Conservation (phyloP, 2,888 invertebrate species). For the Petrophora chlorosata region DNA sequence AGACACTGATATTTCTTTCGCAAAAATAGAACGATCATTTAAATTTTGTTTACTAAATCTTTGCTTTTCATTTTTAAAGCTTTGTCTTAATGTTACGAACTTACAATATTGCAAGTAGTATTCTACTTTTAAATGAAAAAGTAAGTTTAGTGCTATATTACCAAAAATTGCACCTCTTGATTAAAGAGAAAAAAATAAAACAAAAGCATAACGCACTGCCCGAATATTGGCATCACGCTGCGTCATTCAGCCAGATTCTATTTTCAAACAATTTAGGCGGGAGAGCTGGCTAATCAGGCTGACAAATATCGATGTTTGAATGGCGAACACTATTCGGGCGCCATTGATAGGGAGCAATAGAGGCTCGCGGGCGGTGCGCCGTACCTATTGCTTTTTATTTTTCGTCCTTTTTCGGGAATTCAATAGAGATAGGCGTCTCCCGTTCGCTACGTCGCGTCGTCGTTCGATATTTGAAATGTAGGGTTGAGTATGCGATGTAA, state of each 20-base stretch:
- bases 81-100: too few relatives aligned
- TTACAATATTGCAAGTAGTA: too few relatives aligned
- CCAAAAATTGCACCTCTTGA: slow-evolving; percentile 9
- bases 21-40: slow-evolving; percentile 30
- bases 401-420: slow-evolving; percentile 79
- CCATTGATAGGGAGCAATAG: slow-evolving; percentile 71
- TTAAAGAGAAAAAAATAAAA: slow-evolving; percentile 40
- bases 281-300: slow-evolving; percentile 77
- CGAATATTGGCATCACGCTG: slow-evolving; percentile 69
- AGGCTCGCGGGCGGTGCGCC: slow-evolving; percentile 44
- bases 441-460: slow-evolving; percentile 54
- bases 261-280: slow-evolving; percentile 56
- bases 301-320: slow-evolving; percentile 79
- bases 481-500: slow-evolving; percentile 51
- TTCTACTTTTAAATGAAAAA: too few relatives aligned
- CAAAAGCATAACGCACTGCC: slow-evolving; percentile 41
- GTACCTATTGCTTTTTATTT: slow-evolving; percentile 64
- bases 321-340: slow-evolving; percentile 57
- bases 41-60: background rate
- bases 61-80: too few relatives aligned
- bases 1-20: slow-evolving; percentile 40
- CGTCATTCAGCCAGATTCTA: slow-evolving; percentile 62
- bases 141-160: background rate
- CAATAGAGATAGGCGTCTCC: slow-evolving; percentile 80
- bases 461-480: slow-evolving; percentile 73